Evolutionary conservation across 1,140 invertebrate species (phyloP), one percentile per base, ranked within the genome.

Genomic region (Drosophila serrata): DNA sequence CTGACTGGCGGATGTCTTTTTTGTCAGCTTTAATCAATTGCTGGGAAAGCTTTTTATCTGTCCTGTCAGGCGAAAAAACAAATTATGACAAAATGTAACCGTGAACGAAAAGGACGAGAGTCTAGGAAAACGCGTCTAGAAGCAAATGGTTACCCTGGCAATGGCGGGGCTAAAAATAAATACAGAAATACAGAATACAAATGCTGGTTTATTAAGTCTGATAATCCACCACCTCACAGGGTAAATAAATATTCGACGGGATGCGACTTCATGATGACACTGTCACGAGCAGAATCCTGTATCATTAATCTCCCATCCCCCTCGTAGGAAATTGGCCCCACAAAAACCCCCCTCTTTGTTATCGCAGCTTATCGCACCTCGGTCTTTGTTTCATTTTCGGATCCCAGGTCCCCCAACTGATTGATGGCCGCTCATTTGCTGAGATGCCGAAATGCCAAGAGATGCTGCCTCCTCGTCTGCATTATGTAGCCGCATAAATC

Each of bases 11-110:
- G 68, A 75, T 86, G 62, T 79, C 67, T 62, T 64, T 69, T 72
- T 76, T 70, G 74, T 65, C 78, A 64, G 85, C 64, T 82, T 70
- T 87, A 88, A 90, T 88, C 85, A 88, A 90, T 90, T 80, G 73
- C 62, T 56, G 58, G 39, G 43, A 49, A 46, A 57, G 49, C 49
- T 58, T 61, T 51, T 74, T 75, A 78, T 70, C 76, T 59, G 53
- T 22, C 43, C 64, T 88, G 80, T 67, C 76, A 70, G 72, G 40
- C 58, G 49, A 49, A 42, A 63, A 63, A 72, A 61, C 49, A 82
- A 79, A 64, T 72, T 68, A 80, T 87, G 80, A 84, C 85, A 88
- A 90, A 81, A 67, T 75, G 58, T 64, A 51, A 22, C 42, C 29
- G 46, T 39, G 31, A 68, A n/a, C 11, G 27, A 27, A 19, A 11